Conservation (phyloP, 23 tunicate species). For the Trididemnum clinides region DNA sequence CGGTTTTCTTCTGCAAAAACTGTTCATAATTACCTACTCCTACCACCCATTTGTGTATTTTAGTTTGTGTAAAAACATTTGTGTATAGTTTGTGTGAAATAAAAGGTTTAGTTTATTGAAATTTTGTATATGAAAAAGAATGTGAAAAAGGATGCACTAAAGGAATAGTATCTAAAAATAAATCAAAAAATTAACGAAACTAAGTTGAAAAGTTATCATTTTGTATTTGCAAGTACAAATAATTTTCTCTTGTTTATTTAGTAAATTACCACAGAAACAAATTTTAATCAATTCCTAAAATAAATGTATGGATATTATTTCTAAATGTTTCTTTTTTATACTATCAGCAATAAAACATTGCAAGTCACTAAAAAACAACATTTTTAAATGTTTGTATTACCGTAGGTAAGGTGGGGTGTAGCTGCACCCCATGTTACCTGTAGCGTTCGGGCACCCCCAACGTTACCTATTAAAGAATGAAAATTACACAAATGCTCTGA, state of each 20-base stretch:
- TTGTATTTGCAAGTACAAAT: too few relatives aligned
- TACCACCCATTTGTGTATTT: background rate
- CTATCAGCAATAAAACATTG: background rate
- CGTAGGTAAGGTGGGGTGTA: background rate
- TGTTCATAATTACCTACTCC: background rate
- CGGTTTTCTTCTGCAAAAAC: background rate
- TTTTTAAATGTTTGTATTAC: background rate
- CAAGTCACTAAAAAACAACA: background rate
- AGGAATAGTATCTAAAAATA: too few relatives aligned
- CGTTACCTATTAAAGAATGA: too few relatives aligned
- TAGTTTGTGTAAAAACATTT: background rate
- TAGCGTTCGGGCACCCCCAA: too few relatives aligned
- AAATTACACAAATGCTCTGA: too few relatives aligned
- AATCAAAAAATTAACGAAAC: too few relatives aligned
- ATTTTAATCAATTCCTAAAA: background rate
- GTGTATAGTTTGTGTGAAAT: too few relatives aligned
- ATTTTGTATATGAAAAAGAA: background rate
- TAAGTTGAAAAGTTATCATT: too few relatives aligned
- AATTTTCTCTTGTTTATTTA: too few relatives aligned
- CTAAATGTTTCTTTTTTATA: background rate
- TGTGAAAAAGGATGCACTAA: background rate
- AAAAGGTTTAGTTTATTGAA: background rate
- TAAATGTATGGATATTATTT: background rate
- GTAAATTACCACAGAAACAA: background rate
- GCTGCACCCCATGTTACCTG: too few relatives aligned